Base-by-base conservation (phyloP, 2,797 vertebrate species). In the Holocentrus rufus region DNA sequence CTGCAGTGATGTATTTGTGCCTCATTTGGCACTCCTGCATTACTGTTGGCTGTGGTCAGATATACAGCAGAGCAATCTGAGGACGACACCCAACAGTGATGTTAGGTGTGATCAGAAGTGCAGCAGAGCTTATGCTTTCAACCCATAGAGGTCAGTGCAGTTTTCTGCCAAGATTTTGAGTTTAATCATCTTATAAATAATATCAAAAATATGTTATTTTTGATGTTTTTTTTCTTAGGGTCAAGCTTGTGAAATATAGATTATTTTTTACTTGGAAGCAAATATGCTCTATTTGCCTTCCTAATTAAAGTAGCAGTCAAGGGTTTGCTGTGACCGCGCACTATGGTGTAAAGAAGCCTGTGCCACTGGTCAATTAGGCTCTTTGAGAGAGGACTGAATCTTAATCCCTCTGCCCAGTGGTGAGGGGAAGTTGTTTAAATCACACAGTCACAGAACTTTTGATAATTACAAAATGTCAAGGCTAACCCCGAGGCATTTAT, bases 331-430 rank as follows among this genome's bases (percentile, higher is more conserved):
- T 68, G 69, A 72, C 68, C 53, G 31, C 25, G 15, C 36, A 17
- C 54, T 53, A 70, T 76, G 36, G 47, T 75, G 27, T 74, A 57
- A 84, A 79, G 59, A 60, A 82, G 61, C 76, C 67, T 31, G 67
- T 73, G 79, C 73, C 65, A 72, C 60, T 27, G 5, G 58, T 80
- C 82, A 88, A 83, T 86, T 54, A 79, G 71, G 80, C 27, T 73
- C 77, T 80, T 72, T 80, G 85, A 85, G 47, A 62, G 79, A 42
- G 52, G 47, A 46, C 62, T 65, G 67, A 71, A 69, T 74, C 11
- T 53, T 82, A 78, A 82, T 77, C 1, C 25, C 77, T 20, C 63
- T 34, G 67, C 71, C 55, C 67, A 54, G 67, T 5, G 7, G 54
- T 65, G 73, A 82, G 72, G 66, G 49, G 77, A 63, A 42, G 31